phyloP scores from a whole-genome alignment of 92 coral and sea anemone species.

The Zoanthus solanderi region DNA sequence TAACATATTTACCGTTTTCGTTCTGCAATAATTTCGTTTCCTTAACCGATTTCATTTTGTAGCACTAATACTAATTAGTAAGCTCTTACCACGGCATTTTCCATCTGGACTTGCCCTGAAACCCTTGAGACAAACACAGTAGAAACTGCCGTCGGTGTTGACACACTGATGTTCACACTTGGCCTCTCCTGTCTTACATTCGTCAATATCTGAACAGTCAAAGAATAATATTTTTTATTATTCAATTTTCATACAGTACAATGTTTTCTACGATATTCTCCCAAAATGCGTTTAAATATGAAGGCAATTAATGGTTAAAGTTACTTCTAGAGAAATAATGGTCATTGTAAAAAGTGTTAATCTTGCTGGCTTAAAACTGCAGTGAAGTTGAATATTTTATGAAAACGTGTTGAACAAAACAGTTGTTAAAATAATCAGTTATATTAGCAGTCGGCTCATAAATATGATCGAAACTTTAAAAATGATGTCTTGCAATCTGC shows the following conservation, averaged over 20 bases:
- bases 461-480: no score
- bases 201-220: conserved; percentile 73
- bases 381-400: neutral
- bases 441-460: no score
- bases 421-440: no score
- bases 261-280: no score
- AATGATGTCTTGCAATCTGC: no score
- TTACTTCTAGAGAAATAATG: neutral
- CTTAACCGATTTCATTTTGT: neutral
- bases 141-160: conserved; percentile 91
- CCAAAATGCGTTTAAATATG: no score
- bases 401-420: no score
- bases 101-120: conserved; percentile 85
- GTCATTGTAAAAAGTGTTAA: neutral
- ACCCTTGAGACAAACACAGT: conserved; percentile 89
- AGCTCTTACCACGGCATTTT: conserved; percentile 83
- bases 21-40: neutral
- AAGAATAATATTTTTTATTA: neutral
- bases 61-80: neutral
- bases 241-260: no score
- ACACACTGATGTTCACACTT: conserved; percentile 92
- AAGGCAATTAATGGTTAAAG: no score
- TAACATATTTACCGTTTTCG: no score
- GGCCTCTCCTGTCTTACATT: conserved; percentile 77
- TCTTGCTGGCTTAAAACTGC: neutral